Evolutionary conservation across 2,888 invertebrate species (phyloP), one percentile per base, ranked within the genome.

Genomic region (Mayetiola destructor): DNA sequence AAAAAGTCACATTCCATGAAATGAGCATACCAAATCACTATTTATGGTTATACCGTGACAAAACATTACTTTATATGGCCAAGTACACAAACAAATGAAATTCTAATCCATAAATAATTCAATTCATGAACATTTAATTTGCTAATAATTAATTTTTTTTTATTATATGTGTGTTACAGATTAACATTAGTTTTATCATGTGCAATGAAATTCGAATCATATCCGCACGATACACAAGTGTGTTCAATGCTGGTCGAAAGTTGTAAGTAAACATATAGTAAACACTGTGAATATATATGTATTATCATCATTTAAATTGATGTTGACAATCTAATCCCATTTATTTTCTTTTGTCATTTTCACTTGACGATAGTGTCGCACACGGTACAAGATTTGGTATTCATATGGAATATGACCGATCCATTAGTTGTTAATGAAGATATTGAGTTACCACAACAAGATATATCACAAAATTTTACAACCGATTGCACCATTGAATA

Each of bases 1-100:
- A 92, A 73, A 88, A 89, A 67, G 91, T 80, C n/a, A 90, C 90
- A 16, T 91, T 92, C 67, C 92, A 92, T 64, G 90, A 91, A 74
- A 91, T 92, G 89, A 90, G 89, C 68, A 90, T 92, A 69, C 91
- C 92, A 0, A 92, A 92, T 68, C 91, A 92, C 71, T 92, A 92
- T 68, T 75, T 92, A 12, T 91, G 91, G 89, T 71, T 92, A 59
- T 91, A 91, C 65, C 88, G 90, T 66, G 91, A 92, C 69, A 92
- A 92, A 72, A 90, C 89, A 0, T 74, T 92, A 60, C 80, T 92
- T 29, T 92, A 92, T 69, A 92, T 91, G 90, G 89, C 90, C 37
- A 91, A 91, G 88, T 89, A 73, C 78, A 80, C 14, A 37, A 54
- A 10, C 14, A 36, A 27, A 1, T 32, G 30, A 42, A 32, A 42